These are phyloP conservation scores for Microctonus hyperodae DNA, from an alignment of 2,888 invertebrate genomes.

Conservation along the genomic window DNA sequence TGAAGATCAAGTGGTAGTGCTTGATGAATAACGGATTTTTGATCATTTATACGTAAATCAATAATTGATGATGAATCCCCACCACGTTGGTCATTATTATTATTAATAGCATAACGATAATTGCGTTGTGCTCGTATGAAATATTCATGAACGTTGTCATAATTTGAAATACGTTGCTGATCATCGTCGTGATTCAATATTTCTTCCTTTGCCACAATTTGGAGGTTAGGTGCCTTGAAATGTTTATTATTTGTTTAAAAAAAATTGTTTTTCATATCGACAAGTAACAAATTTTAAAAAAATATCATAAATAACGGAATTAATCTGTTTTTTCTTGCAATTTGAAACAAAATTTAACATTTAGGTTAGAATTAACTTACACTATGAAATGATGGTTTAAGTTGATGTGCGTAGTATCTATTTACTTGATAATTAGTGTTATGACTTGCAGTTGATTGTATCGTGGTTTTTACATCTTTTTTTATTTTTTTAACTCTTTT, in stretches of 20 bases:
- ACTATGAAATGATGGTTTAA: constrained; percentile 53
- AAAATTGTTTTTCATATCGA: background rate
- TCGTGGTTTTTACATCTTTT: constrained; percentile 36
- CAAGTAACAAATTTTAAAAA: too few relatives aligned
- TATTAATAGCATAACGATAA: constrained; percentile 41
- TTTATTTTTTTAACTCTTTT: constrained; percentile 49
- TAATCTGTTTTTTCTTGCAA: too few relatives aligned
- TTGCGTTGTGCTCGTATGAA: constrained; percentile 48
- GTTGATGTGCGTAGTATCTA: constrained; percentile 48
- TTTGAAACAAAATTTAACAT: too few relatives aligned
- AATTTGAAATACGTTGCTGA: constrained; percentile 43
- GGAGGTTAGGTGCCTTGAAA: constrained; percentile 10
- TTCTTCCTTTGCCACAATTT: constrained; percentile 58
- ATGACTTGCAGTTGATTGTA: constrained; percentile 48
- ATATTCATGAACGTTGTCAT: constrained; percentile 54
- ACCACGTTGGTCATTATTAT: constrained; percentile 38
- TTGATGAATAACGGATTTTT: constrained; percentile 34
- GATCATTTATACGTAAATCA: constrained; percentile 47
- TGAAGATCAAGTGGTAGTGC: constrained; percentile 21
- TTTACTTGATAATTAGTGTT: constrained; percentile 52
- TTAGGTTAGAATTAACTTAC: constrained; percentile 44
- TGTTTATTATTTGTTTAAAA: constrained; percentile 1
- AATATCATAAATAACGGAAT: too few relatives aligned
- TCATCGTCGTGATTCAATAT: constrained; percentile 51
- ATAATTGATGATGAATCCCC: constrained; percentile 42